Evolutionary conservation across 2,113 vertebrate species (phyloP).

Genomic region (Tretioscincus oriximinensis): DNA sequence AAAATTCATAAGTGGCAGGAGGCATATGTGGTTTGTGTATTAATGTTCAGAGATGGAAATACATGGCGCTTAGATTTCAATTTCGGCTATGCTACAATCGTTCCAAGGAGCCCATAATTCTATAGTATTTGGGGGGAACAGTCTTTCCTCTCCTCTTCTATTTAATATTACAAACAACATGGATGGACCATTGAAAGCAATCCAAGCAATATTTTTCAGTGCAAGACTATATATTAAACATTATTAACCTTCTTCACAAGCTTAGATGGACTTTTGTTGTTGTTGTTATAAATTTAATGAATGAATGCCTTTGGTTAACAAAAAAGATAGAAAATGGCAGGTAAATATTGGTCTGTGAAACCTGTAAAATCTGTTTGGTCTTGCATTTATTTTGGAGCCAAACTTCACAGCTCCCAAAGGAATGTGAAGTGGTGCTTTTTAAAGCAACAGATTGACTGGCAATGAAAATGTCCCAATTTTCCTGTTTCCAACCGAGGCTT

Average conservation of each 20-base stretch:
- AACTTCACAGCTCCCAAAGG: slow-evolving; percentile 37
- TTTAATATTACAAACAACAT: neutral
- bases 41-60: neutral
- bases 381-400: slow-evolving; percentile 41
- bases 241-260: slow-evolving; percentile 7
- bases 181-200: slow-evolving; percentile 14
- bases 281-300: slow-evolving; percentile 35
- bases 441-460: slow-evolving; percentile 40
- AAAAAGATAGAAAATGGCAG: slow-evolving; percentile 10
- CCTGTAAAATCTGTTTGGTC: slow-evolving; percentile 27
- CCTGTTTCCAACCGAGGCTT: slow-evolving; percentile 47
- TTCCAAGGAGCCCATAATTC: neutral
- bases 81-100: neutral
- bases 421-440: slow-evolving; percentile 44
- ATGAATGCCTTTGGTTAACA: slow-evolving; percentile 29
- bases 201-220: slow-evolving; percentile 8
- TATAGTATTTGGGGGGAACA: neutral
- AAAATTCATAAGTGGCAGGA: neutral
- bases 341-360: slow-evolving; percentile 43
- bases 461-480: slow-evolving; percentile 50
- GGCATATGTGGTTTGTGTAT: neutral
- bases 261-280: slow-evolving; percentile 28
- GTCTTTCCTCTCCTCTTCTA: neutral
- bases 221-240: slow-evolving; percentile 16
- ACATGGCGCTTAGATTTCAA: neutral